Base-by-base conservation (phyloP, 2,113 vertebrate species). In the Tupaia tana region DNA sequence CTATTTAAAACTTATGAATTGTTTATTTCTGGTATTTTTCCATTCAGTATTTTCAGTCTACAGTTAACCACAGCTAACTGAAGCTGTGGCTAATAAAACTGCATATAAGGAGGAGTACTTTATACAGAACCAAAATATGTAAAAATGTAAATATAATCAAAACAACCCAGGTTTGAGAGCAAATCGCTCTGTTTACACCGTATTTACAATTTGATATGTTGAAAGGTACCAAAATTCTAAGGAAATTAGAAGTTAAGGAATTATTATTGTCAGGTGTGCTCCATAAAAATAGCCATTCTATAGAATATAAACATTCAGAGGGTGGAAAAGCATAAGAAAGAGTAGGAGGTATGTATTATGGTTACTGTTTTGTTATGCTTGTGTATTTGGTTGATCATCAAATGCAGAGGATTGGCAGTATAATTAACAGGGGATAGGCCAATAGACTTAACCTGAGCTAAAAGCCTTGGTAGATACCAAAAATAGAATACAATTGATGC, bases 161-260 rank as follows among this genome's bases (percentile, higher is more conserved):
- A 75, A 89, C 90, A 75, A 43, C 22, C 1, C 12, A 58, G 12
- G 22, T 54, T 19, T 71, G 25, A 70, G 34, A 67, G 31, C 20
- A 86, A 67, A 66, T 91, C 19, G 83, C 24, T 73, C n/a, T 73
- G 11, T n/a, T 86, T 56, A 22, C 0, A 61, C 8, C 58, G 64
- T 29, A 80, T 74, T 84, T 77, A 67, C 9, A 78, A 56, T 14
- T 95, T 25, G 10, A 54, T 3, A 16, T 54, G 18, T 2, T 25
- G 84, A 90, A 59, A 70, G 90, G 3, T 70, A 87, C 7, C 61
- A 77, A 90, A 71, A 52, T 43, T 67, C 8, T 61, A 80, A 77
- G 14, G 73, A 89, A 92, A 63, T 81, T 24, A 77, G 58, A 94
- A 82, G 7, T 85, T 52, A 75, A 73, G 20, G 2, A 94, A 93